phyloP scores from a whole-genome alignment of 1,140 invertebrate species.

The Bacillus rossius region DNA sequence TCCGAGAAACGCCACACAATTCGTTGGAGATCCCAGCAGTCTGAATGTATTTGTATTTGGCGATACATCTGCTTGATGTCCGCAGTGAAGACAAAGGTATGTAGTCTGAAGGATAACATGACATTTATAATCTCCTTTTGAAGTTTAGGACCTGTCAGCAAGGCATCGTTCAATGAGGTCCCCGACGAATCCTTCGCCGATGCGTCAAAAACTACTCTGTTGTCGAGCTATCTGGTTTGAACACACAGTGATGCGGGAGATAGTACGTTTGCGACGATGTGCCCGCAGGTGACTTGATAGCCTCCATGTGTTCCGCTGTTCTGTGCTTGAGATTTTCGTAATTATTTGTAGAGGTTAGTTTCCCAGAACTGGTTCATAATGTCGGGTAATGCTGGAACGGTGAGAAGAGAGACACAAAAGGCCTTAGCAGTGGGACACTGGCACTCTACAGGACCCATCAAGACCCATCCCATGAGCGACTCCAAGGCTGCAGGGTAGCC shows the following conservation, averaged over 20 bases:
- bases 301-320: constrained; percentile 33
- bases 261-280: constrained; percentile 37
- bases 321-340: too few relatives aligned
- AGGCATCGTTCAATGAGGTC: constrained; percentile 38
- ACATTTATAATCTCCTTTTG: constrained; percentile 39
- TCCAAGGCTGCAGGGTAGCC: too few relatives aligned
- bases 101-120: constrained; percentile 39
- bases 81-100: constrained; percentile 35
- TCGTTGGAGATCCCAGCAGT: constrained; percentile 35
- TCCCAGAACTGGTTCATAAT: too few relatives aligned
- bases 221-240: constrained; percentile 30
- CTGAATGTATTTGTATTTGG: constrained; percentile 32
- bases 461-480: too few relatives aligned
- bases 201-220: constrained; percentile 39
- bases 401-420: too few relatives aligned
- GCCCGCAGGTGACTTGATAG: constrained; percentile 30
- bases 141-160: constrained; percentile 38
- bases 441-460: too few relatives aligned
- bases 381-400: too few relatives aligned
- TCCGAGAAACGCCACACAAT: constrained; percentile 38
- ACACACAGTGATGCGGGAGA: constrained; percentile 42
- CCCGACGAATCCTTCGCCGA: constrained; percentile 32
- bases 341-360: too few relatives aligned
- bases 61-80: constrained; percentile 43
- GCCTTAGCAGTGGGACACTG: too few relatives aligned